Evolutionary conservation across 2,797 vertebrate species (phyloP).

Genomic region (Triplophysa yarkandensis): DNA sequence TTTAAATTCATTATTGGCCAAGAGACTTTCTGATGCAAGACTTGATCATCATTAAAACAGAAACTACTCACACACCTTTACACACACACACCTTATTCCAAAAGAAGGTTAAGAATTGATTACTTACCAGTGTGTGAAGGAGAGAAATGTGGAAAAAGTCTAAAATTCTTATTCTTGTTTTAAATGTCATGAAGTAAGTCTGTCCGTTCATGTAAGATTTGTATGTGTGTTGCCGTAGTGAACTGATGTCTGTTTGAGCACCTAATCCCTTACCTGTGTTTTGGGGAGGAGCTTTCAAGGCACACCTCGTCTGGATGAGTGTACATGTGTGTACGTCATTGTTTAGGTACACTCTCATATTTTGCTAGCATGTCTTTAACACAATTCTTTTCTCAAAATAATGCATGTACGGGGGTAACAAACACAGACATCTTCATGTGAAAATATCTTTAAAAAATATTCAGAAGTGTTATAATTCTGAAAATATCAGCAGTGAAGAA

Average conservation of each 20-base stretch:
- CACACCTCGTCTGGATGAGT: conserved; percentile 19
- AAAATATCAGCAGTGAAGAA: no score
- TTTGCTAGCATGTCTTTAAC: background rate
- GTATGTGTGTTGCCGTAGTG: conserved; percentile 12
- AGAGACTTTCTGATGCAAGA: conserved; percentile 79
- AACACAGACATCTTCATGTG: no score
- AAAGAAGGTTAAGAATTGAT: conserved; percentile 9
- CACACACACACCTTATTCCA: conserved; percentile 58
- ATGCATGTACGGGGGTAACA: no score
- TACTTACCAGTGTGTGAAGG: conserved; percentile 32
- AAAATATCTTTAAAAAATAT: background rate
- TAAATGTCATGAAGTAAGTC: background rate
- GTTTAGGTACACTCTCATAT: background rate
- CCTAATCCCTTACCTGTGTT: conserved; percentile 15
- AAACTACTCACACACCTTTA: conserved; percentile 49
- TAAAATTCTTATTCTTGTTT: background rate
- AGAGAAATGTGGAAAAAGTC: background rate
- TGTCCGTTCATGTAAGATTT: conserved; percentile 10
- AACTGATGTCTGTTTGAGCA: conserved; percentile 20
- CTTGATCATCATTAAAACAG: conserved; percentile 67
- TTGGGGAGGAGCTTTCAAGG: conserved; percentile 12
- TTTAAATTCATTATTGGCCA: conserved; percentile 39
- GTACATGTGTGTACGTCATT: conserved; percentile 2
- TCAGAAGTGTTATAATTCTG: no score
- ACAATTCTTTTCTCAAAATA: background rate